These are phyloP conservation scores for Denticeps clupeoides DNA, from an alignment of 2,797 vertebrate species.

Conservation along the genomic window DNA sequence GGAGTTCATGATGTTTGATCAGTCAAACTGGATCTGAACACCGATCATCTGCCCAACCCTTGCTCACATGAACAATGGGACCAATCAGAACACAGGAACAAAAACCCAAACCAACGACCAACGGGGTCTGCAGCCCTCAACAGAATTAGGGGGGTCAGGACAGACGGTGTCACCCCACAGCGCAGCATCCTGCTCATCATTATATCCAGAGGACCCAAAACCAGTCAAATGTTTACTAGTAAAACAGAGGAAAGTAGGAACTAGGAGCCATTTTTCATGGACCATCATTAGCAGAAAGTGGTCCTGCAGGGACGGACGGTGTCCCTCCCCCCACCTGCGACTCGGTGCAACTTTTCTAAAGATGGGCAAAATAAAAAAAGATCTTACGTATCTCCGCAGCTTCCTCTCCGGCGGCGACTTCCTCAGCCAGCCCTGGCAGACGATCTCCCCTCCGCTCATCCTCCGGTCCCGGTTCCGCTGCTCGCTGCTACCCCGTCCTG, in stretches of 20 bases:
- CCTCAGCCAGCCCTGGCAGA: constrained; percentile 88
- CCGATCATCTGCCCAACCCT: too few species aligned
- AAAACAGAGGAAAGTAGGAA: background rate
- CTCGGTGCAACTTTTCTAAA: too few species aligned
- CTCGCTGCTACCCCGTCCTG: constrained; percentile 24
- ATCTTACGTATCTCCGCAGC: constrained; percentile 89
- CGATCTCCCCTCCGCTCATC: constrained; percentile 90
- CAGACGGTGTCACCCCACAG: constrained; percentile 33
- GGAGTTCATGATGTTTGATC: too few species aligned
- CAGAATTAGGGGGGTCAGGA: constrained; percentile 38
- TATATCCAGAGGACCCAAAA: constrained; percentile 20
- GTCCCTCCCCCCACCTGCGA: too few species aligned
- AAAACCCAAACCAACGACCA: too few species aligned
- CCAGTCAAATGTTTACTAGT: background rate
- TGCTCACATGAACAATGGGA: too few species aligned
- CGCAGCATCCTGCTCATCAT: constrained; percentile 24
- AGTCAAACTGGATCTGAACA: too few species aligned
- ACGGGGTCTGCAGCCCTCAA: constrained; percentile 46
- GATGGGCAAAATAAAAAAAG: too few species aligned
- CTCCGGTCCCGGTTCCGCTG: constrained; percentile 22
- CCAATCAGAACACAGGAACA: too few species aligned
- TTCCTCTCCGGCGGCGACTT: constrained; percentile 97
- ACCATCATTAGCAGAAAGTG: too few species aligned
- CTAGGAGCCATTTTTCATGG: too few species aligned
- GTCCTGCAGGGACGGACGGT: too few species aligned